Conservation (phyloP, 2,113 vertebrate genomes). For the Protomyctophum bolini region DNA sequence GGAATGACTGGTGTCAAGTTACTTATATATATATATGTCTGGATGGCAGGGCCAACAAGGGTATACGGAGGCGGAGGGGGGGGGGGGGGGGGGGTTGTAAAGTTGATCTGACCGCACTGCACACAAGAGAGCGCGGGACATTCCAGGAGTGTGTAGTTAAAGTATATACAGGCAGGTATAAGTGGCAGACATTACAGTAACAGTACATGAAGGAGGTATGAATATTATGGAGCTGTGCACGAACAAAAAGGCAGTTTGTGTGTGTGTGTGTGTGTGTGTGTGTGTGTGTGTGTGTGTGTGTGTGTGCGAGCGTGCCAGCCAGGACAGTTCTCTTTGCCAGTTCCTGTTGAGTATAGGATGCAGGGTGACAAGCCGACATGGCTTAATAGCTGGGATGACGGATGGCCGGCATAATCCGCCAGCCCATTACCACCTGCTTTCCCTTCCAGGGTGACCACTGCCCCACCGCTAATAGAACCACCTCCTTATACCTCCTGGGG, state of each 20-base stretch:
- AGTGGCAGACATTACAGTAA: background rate
- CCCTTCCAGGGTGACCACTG: slow-evolving; percentile 38
- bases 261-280: background rate
- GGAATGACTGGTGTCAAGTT: slow-evolving; percentile 59
- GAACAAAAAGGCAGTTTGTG: background rate
- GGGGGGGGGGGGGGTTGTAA: background rate
- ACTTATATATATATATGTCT: slow-evolving; percentile 38
- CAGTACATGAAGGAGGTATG: slow-evolving; percentile 26
- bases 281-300: background rate
- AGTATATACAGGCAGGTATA: background rate
- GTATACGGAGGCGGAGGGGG: background rate
- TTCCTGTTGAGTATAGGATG: slow-evolving; percentile 30
- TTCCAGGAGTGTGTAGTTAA: too few relatives aligned
- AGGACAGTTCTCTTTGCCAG: slow-evolving; percentile 7
- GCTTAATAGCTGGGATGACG: slow-evolving; percentile 64
- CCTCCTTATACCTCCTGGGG: background rate
- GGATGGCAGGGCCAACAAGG: slow-evolving; percentile 51
- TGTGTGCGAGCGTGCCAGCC: background rate
- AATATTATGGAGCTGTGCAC: background rate
- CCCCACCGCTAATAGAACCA: slow-evolving; percentile 41
- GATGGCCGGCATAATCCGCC: slow-evolving; percentile 60
- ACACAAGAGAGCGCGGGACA: background rate
- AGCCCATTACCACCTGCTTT: slow-evolving; percentile 68
- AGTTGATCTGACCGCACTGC: background rate
- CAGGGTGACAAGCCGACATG: slow-evolving; percentile 48